Conservation (phyloP, 2,113 vertebrate species). For the Thamnaconus septentrionalis region DNA sequence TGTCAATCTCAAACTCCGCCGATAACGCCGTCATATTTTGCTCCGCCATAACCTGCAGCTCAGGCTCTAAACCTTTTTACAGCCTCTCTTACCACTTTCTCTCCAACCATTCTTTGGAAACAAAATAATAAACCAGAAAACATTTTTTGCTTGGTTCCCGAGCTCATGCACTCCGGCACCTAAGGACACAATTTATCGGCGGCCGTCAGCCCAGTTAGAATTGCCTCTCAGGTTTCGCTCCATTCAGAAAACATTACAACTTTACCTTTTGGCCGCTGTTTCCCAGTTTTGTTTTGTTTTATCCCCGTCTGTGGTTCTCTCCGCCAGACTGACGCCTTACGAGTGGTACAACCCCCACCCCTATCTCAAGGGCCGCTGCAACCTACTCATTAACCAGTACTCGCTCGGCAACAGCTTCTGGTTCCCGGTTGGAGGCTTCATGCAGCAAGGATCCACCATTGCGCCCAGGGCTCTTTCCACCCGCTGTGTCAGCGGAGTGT, state of each 20-base stretch:
- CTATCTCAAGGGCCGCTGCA: constrained; percentile 90
- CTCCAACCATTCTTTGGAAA: no score
- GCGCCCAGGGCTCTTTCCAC: constrained; percentile 95
- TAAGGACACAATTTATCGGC: not conserved
- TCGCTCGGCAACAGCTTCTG: constrained; percentile 96
- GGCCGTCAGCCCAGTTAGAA: not conserved
- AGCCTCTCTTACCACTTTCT: no score
- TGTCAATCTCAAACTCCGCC: no score
- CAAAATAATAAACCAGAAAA: no score
- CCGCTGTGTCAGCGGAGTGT: constrained; percentile 95
- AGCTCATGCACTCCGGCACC: no score
- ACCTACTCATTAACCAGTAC: constrained; percentile 95
- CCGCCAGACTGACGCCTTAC: constrained; percentile 87
- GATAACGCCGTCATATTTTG: no score
- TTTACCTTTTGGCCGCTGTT: not conserved
- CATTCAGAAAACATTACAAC: constrained; percentile 31
- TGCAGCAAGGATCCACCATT: constrained; percentile 98
- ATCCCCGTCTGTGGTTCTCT: constrained; percentile 17
- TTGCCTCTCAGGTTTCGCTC: constrained; percentile 39
- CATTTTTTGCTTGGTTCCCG: no score
- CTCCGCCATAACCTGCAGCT: no score
- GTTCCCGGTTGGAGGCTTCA: constrained; percentile 97
- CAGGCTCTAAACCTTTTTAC: no score
- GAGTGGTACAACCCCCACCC: constrained; percentile 99
- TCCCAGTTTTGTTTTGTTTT: constrained; percentile 4